A percentile compares a stretch with the other conserved stretches of the same genome.
phyloP scores from a whole-genome alignment of 2,797 vertebrate species.

The Danio aesculapii region DNA sequence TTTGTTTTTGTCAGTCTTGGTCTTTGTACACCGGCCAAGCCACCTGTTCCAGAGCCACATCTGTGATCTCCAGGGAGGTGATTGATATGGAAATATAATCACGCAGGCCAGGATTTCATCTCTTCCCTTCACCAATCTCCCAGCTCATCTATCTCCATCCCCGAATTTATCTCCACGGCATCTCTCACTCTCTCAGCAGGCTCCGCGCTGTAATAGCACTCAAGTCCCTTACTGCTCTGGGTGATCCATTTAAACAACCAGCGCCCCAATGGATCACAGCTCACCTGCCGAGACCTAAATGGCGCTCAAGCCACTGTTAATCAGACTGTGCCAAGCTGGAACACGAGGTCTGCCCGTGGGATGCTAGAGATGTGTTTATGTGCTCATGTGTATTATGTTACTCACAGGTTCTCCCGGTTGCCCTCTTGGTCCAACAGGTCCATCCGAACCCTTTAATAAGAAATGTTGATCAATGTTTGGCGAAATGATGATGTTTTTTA shows the following conservation, averaged over 20 bases:
- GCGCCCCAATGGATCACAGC: slow-evolving; percentile 66
- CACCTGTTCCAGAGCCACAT: slow-evolving; percentile 85
- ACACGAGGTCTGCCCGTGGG: slow-evolving; percentile 13
- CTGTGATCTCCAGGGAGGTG: slow-evolving; percentile 84
- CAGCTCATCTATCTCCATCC: slow-evolving; percentile 67
- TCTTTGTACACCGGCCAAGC: slow-evolving; percentile 83
- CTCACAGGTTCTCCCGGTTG: slow-evolving; percentile 93
- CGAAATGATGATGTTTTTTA: background rate
- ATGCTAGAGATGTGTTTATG: slow-evolving; percentile 4
- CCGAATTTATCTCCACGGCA: slow-evolving; percentile 37
- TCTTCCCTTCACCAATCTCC: slow-evolving; percentile 51
- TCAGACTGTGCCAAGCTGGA: slow-evolving; percentile 64
- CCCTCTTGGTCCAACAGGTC: slow-evolving; percentile 87
- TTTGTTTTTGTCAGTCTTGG: slow-evolving; percentile 75
- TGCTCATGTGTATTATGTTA: slow-evolving; percentile 55
- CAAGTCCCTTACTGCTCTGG: slow-evolving; percentile 60
- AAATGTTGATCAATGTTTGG: slow-evolving; percentile 16
- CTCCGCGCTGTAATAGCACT: slow-evolving; percentile 62
- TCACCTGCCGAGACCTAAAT: slow-evolving; percentile 73
- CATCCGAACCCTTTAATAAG: slow-evolving; percentile 83
- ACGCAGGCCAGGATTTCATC: slow-evolving; percentile 76
- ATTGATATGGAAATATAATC: slow-evolving; percentile 89
- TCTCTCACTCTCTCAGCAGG: slow-evolving; percentile 28
- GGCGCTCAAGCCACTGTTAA: slow-evolving; percentile 72
- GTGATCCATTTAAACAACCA: slow-evolving; percentile 75